A percentile compares a stretch with the other conserved stretches of the same genome.
phyloP scores from a whole-genome alignment of 2,113 vertebrate genomes.

The Semicossyphus pulcher region DNA sequence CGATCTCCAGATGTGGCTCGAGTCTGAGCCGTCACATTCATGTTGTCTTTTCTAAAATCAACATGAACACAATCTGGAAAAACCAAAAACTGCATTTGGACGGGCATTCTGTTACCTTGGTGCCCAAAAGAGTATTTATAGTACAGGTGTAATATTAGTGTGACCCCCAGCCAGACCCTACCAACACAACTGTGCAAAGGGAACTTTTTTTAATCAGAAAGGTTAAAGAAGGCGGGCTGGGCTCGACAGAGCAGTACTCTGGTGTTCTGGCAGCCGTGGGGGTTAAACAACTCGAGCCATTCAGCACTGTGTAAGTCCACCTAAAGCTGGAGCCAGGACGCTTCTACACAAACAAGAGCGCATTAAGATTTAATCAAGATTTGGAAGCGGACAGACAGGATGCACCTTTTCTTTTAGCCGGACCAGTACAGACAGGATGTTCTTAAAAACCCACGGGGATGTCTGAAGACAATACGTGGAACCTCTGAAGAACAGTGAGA shows the following conservation, averaged over 20 bases:
- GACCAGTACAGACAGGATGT: constrained; percentile 63
- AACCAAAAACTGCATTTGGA: no score
- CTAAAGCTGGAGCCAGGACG: neutral
- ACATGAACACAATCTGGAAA: neutral
- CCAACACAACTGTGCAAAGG: no score
- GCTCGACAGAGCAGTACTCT: neutral
- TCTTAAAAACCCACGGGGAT: constrained; percentile 47
- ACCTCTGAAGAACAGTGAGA: neutral
- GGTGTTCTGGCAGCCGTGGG: neutral
- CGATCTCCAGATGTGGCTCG: no score
- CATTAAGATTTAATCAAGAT: constrained; percentile 33
- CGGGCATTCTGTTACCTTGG: neutral
- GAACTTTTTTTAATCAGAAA: no score
- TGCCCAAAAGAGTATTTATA: neutral
- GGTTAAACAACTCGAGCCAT: neutral
- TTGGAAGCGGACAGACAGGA: constrained; percentile 58
- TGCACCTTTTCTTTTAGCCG: constrained; percentile 48
- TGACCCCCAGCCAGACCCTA: no score
- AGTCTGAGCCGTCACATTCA: neutral
- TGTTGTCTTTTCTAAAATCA: neutral
- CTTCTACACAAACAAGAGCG: constrained; percentile 1
- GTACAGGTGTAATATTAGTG: no score
- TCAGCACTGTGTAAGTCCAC: neutral
- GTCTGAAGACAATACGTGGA: constrained; percentile 10
- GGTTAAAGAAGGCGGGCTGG: neutral